phyloP scores from a whole-genome alignment of 2,113 vertebrate genomes.

The Galeopterus variegatus region DNA sequence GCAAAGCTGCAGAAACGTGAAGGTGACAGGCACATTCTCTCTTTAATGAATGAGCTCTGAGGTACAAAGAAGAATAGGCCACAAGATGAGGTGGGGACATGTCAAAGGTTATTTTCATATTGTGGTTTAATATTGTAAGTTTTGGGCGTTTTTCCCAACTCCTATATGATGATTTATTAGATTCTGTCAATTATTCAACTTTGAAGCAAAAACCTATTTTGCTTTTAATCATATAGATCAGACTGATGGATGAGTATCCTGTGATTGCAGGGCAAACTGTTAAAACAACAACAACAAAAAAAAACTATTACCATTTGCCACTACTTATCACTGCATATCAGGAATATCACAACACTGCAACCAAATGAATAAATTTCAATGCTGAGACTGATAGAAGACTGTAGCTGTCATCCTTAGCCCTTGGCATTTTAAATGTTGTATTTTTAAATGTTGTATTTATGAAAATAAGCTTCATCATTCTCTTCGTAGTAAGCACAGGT shows the following conservation, averaged over 20 bases:
- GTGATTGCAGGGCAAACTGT: constrained; percentile 48
- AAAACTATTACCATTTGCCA: constrained; percentile 1
- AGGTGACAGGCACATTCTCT: rapidly evolving
- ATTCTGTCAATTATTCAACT: constrained; percentile 72
- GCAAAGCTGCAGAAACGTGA: too few species aligned
- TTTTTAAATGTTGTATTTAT: constrained; percentile 11
- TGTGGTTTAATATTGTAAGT: constrained; percentile 40
- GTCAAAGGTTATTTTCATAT: constrained; percentile 48
- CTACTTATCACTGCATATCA: constrained; percentile 53
- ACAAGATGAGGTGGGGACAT: not conserved
- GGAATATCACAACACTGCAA: not conserved
- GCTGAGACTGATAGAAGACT: not conserved
- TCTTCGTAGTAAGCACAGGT: constrained; percentile 44
- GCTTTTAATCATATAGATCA: constrained; percentile 70
- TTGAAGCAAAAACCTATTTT: constrained; percentile 74
- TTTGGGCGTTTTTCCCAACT: constrained; percentile 49
- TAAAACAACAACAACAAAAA: not conserved
- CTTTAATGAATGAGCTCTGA: not conserved
- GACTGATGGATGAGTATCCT: constrained; percentile 73
- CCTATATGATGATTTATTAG: constrained; percentile 77
- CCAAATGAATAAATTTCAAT: not conserved
- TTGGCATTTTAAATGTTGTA: not conserved
- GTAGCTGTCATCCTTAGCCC: not conserved
- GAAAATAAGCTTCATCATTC: constrained; percentile 26
- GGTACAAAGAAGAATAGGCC: not conserved